Conservation (phyloP, 2,113 vertebrate species). For the Paradisaea rubra region DNA sequence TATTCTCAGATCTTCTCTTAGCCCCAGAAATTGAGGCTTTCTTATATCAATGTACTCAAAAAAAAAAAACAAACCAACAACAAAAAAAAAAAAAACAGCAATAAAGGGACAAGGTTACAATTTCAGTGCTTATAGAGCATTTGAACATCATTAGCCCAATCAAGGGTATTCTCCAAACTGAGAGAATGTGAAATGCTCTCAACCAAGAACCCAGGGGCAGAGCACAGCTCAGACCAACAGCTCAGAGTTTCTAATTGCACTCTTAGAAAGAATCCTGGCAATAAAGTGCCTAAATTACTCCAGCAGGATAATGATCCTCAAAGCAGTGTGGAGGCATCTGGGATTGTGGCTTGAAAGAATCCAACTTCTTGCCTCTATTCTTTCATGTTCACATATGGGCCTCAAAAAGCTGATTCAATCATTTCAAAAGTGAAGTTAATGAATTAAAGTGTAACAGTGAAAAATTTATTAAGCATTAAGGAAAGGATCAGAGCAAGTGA, state of each 20-base stretch:
- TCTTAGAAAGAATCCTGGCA: background rate
- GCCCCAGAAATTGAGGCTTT: background rate
- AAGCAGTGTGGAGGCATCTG: background rate
- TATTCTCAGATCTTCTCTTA: background rate
- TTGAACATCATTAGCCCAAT: background rate
- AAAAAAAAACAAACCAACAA: no score
- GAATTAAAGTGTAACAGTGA: constrained; percentile 16
- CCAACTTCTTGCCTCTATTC: background rate
- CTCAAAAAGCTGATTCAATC: background rate
- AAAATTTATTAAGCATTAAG: constrained; percentile 3
- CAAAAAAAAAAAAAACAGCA: background rate
- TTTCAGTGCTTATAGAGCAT: background rate
- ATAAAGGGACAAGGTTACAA: background rate
- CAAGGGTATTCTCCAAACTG: background rate
- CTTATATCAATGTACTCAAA: background rate
- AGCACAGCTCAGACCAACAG: background rate
- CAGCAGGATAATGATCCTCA: constrained; percentile 13
- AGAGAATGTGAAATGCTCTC: background rate
- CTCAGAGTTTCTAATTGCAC: background rate
- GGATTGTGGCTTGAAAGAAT: constrained; percentile 1
- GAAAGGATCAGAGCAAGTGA: constrained; percentile 9
- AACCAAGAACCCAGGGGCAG: background rate
- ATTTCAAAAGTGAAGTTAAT: constrained; percentile 17
- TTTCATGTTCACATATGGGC: background rate
- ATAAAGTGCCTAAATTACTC: background rate